These are phyloP conservation scores for Dufourea novaeangliae DNA, from an alignment of 1,140 invertebrate species.

Conservation along the genomic window DNA sequence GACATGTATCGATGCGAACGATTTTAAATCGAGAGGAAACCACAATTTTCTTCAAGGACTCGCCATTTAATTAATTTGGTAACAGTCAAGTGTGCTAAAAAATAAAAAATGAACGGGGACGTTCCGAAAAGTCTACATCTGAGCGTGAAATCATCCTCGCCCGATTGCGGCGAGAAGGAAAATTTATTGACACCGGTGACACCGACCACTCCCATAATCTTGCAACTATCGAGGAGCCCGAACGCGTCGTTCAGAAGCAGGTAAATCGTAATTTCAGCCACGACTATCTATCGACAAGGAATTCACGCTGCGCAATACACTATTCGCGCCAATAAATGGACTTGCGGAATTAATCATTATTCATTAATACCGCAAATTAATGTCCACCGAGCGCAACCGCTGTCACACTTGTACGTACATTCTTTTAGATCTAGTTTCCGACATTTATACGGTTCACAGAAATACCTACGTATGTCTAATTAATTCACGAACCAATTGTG, in stretches of 20 bases:
- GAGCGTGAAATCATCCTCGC: constrained; percentile 47
- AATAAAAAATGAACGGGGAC: constrained; percentile 52
- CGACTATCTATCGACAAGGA: background rate
- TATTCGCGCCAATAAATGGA: constrained; percentile 2
- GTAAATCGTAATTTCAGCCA: constrained; percentile 53
- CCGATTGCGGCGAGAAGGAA: constrained; percentile 67
- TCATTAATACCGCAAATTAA: constrained; percentile 21
- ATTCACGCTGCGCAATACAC: constrained; percentile 16
- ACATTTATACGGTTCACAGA: too few species aligned
- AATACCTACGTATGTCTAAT: background rate
- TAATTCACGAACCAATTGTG: background rate
- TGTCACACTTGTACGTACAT: background rate
- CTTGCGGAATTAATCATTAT: constrained; percentile 18
- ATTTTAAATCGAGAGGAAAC: too few species aligned
- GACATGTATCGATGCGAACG: too few species aligned
- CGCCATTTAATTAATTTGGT: too few species aligned
- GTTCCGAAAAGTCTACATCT: constrained; percentile 44
- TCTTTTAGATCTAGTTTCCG: background rate
- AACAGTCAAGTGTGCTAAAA: background rate
- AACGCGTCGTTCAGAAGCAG: constrained; percentile 70
- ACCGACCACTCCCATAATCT: constrained; percentile 59
- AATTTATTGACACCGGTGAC: constrained; percentile 62
- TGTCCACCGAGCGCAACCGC: background rate
- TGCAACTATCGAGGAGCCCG: constrained; percentile 60
- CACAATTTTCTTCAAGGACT: too few species aligned